Conservation (phyloP, 2,888 invertebrate species). For the Teleogryllus oceanicus region DNA sequence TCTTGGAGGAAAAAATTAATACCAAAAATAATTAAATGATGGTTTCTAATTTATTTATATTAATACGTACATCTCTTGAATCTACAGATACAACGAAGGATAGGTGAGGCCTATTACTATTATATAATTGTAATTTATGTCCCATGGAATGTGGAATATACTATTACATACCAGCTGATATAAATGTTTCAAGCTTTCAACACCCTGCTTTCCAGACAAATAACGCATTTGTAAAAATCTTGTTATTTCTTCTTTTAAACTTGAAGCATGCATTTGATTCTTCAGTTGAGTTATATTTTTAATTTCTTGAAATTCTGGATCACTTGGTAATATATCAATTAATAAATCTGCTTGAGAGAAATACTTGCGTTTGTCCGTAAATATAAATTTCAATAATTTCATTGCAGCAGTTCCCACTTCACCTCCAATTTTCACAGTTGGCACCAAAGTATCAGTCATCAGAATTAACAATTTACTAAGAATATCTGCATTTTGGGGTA, state of each 20-base stretch:
- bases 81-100: too few species aligned
- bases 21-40: too few species aligned
- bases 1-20: too few species aligned
- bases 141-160: too few species aligned
- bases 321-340: neutral
- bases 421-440: neutral
- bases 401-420: neutral
- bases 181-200: neutral
- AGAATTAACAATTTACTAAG: conserved; percentile 11
- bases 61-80: too few species aligned
- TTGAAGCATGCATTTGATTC: neutral
- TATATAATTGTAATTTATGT: too few species aligned
- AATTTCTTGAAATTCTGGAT: neutral
- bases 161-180: neutral
- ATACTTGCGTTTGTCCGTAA: neutral
- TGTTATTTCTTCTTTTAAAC: neutral
- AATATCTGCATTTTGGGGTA: conserved; percentile 24
- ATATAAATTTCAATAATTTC: neutral
- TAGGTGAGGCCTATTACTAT: too few species aligned
- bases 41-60: too few species aligned
- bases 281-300: neutral
- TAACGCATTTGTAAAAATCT: neutral
- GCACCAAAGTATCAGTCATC: neutral
- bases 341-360: neutral
- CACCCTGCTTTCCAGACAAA: neutral